Evolutionary conservation across 2,888 invertebrate genomes (phyloP), one percentile per base, ranked within the genome.

Genomic region (Chrysotoxum bicinctum): DNA sequence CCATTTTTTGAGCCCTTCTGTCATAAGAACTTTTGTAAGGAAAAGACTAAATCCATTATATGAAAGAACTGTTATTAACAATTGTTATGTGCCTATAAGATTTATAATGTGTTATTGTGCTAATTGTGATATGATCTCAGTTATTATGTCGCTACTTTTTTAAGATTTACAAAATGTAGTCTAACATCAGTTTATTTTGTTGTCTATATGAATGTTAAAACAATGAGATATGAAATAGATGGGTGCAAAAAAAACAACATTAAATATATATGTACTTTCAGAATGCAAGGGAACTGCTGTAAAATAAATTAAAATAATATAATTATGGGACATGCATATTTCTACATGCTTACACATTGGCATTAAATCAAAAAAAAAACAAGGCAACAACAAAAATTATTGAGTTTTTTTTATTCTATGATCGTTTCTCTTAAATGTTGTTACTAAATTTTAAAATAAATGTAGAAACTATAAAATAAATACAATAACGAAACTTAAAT

Each of bases 401-500:
- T 19, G 30, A 66, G 3, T 32, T 48, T 45, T 48, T 45, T 66
- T 48, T 48, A 32, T 48, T 66, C 19, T 66, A 35, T 48, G n/a
- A 16, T 30, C 6, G 10, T 45, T 45, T 21, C 0, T 48, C 16
- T 48, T 62, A 30, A 26, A 43, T 40, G 16, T 19, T 32, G 30
- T 35, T 48, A 48, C 48, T 32, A 48, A 45, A 62, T 62, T 62
- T 62, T 19, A n/a, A 45, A 30, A 45, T 45, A 48, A 64, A 48
- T 32, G 14, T 66, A 66, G 48, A 35, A 48, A 35, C 21, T 66
- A 48, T 32, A 32, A 73, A 66, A 82, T 77, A 77, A 79, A 84
- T 75, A 84, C 60, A 79, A 79, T 75, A 84, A 84, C 66, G 74
- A 74, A 74, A 64, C 78, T 83, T 83, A 83, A 66, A 26, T 35